Evolutionary conservation across 2,888 invertebrate genomes (phyloP).

Genomic region (Cerastis leucographa): DNA sequence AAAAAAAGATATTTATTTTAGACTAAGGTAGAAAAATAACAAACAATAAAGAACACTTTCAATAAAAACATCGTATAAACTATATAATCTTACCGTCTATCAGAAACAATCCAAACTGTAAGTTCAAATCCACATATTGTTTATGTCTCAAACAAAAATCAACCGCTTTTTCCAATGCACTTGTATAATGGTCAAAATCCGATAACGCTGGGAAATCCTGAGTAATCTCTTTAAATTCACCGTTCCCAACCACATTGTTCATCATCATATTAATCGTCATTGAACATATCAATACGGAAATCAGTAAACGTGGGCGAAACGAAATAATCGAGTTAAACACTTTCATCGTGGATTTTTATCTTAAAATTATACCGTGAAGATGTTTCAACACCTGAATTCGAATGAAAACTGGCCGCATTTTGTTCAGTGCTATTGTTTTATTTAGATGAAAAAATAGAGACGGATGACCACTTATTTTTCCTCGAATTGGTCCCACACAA

Average conservation of each 20-base stretch:
- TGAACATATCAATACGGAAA: slow-evolving; percentile 3
- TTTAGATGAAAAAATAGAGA: slow-evolving; percentile 54
- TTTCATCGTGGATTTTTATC: slow-evolving; percentile 20
- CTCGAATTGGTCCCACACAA: slow-evolving; percentile 25
- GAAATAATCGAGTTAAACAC: slow-evolving; percentile 9
- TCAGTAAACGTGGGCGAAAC: slow-evolving; percentile 13
- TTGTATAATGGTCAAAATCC: slow-evolving; percentile 73
- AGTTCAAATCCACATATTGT: slow-evolving; percentile 74
- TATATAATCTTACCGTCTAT: slow-evolving; percentile 73
- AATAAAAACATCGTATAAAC: not conserved
- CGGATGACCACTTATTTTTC: slow-evolving; percentile 50
- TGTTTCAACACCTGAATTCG: slow-evolving; percentile 62
- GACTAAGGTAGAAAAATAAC: not conserved
- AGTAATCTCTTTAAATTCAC: not conserved
- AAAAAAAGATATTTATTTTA: not conserved
- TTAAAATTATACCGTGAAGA: slow-evolving; percentile 32
- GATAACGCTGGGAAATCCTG: slow-evolving; percentile 67
- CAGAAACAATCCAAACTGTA: slow-evolving; percentile 79
- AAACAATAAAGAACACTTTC: not conserved
- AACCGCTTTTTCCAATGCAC: slow-evolving; percentile 70
- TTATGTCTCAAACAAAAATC: slow-evolving; percentile 69
- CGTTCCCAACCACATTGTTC: slow-evolving; percentile 9
- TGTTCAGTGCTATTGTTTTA: slow-evolving; percentile 63
- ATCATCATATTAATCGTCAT: slow-evolving; percentile 7
- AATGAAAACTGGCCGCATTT: slow-evolving; percentile 70